Evolutionary conservation across 2,888 invertebrate genomes (phyloP), one percentile per base, ranked within the genome.

Genomic region (Cheilosia pagana): DNA sequence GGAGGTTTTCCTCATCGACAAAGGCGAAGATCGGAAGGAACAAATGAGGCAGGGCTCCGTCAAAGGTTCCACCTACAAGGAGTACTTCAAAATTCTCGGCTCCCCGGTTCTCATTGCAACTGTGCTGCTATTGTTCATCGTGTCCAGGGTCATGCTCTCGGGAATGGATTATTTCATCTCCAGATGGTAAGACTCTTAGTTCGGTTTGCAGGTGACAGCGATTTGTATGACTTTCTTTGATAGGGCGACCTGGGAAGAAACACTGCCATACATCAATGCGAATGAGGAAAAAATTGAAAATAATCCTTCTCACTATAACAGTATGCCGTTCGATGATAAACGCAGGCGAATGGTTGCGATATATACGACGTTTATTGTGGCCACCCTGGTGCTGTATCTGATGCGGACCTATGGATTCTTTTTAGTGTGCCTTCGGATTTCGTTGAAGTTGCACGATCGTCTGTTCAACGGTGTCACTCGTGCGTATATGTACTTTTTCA

Each of bases 391-490:
- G 93, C 55, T 95, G 92, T 90, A 92, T 93, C 41, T 95, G 92
- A 90, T 94, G 92, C 7, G 92, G 87, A 19, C 94, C 1, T 94
- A 94, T 53, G 92, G 94, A 0, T 96, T 96, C 92, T 96, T 96
- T 89, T 93, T 93, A 79, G 93, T 95, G 82, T 96, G 96, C 87
- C 95, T 97, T 89, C 93, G 93, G 23, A 95, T 97, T 0, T 97
- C 97, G 0, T 92, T 94, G 25, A 93, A 92, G 3, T 92, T 98
- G 0, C 98, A 98, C 89, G 95, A 96, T 88, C 93, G 91, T 1
- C 96, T 98, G 93, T 97, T 98, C 89, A 93, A 94, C 67, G 94
- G 94, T 0, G 94, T 97, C 0, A 94, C 95, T 0, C 93, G 94
- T 65, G 94, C 95, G 0, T 94, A 94, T 0, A 95, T 96, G 93